phyloP scores from a whole-genome alignment of 2,113 vertebrate species.

The Motacilla tschutschensis region DNA sequence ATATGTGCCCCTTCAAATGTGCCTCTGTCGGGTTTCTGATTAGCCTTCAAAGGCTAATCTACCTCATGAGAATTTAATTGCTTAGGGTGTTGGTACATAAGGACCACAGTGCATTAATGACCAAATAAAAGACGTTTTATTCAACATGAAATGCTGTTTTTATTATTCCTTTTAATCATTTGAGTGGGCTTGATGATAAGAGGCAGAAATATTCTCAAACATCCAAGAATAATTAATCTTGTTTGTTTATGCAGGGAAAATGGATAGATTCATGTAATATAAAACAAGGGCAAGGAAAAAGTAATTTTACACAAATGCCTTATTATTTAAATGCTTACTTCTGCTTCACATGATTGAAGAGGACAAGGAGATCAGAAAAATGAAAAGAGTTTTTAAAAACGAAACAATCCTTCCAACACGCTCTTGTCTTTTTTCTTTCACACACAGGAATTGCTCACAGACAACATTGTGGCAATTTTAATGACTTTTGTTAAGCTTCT shows the following conservation, averaged over 20 bases:
- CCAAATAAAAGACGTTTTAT: not conserved
- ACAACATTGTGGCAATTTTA: slow-evolving; percentile 14
- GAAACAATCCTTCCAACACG: not conserved
- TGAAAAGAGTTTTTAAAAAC: slow-evolving; percentile 10
- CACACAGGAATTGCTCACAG: not conserved
- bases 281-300: slow-evolving; percentile 13
- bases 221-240: slow-evolving; percentile 31
- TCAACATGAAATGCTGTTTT: not conserved
- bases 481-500: slow-evolving; percentile 17
- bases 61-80: not conserved
- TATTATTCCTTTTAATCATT: slow-evolving; percentile 30
- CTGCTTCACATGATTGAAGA: slow-evolving; percentile 26
- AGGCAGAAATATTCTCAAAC: not conserved
- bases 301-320: not conserved
- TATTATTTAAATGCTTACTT: slow-evolving; percentile 20
- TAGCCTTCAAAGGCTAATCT: not conserved
- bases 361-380: not conserved
- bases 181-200: slow-evolving; percentile 4
- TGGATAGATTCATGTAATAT: slow-evolving; percentile 6
- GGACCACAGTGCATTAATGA: not conserved
- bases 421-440: not conserved
- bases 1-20: not conserved
- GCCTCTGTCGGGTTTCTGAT: not conserved
- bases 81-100: not conserved
- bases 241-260: slow-evolving; percentile 9